Evolutionary conservation across 2,888 invertebrate species (phyloP).

Genomic region (Drosophila nigritarsus): DNA sequence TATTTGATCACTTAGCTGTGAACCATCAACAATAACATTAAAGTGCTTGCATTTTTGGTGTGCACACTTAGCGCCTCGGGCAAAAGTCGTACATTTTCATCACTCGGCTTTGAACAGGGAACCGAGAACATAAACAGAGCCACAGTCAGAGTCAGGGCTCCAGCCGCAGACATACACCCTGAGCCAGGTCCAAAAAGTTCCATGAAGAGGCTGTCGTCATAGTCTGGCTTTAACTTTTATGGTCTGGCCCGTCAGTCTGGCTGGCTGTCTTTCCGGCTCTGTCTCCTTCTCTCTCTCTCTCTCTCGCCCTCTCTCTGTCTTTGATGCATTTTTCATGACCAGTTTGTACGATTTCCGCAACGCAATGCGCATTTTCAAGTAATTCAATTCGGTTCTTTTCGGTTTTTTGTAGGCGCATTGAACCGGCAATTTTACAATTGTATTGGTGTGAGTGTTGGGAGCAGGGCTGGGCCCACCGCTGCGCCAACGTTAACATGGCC

Average conservation of each 20-base stretch:
- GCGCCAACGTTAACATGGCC: slow-evolving; percentile 66
- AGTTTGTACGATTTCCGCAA: slow-evolving; percentile 79
- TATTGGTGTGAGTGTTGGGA: slow-evolving; percentile 57
- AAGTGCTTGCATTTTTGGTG: slow-evolving; percentile 49
- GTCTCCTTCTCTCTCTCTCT: slow-evolving; percentile 9
- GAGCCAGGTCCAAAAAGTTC: slow-evolving; percentile 20
- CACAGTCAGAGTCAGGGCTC: slow-evolving; percentile 27
- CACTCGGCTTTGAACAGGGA: slow-evolving; percentile 48
- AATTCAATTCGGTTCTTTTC: slow-evolving; percentile 69
- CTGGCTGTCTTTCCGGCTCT: slow-evolving; percentile 11
- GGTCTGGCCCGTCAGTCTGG: slow-evolving; percentile 31
- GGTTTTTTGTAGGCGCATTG: slow-evolving; percentile 57
- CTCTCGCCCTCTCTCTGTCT: background rate
- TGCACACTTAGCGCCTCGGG: slow-evolving; percentile 67
- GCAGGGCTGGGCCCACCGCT: slow-evolving; percentile 58
- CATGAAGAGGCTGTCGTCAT: slow-evolving; percentile 54
- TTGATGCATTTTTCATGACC: slow-evolving; percentile 80
- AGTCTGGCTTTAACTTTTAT: slow-evolving; percentile 58
- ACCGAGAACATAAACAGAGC: slow-evolving; percentile 15
- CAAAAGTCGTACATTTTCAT: slow-evolving; percentile 79
- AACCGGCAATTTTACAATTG: slow-evolving; percentile 70
- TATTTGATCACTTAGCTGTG: background rate
- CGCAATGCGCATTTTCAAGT: slow-evolving; percentile 76
- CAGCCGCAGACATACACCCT: slow-evolving; percentile 21
- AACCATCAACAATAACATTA: slow-evolving; percentile 19